A percentile compares a stretch with the other conserved stretches of the same genome.
phyloP scores from a whole-genome alignment of 2,113 vertebrate species.

The Syngnathus typhle region DNA sequence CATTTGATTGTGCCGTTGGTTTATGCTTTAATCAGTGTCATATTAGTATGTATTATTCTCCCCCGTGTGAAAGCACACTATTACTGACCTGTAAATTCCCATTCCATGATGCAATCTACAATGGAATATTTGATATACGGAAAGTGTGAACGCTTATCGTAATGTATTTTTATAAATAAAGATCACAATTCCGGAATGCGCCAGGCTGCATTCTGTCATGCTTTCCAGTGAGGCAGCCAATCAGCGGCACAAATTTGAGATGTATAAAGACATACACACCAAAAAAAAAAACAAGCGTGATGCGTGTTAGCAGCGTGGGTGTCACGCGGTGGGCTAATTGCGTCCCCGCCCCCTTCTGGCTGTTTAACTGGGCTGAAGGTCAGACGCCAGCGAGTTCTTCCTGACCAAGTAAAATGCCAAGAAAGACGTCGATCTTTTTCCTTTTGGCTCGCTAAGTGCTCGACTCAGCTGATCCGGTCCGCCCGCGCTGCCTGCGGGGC shows the following conservation, averaged over 20 bases:
- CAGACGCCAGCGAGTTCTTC: background rate
- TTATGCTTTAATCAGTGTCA: background rate
- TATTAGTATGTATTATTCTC: background rate
- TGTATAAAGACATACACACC: background rate
- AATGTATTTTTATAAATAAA: conserved; percentile 2
- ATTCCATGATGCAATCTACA: background rate
- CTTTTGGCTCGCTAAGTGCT: background rate
- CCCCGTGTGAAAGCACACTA: background rate
- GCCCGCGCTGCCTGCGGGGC: background rate
- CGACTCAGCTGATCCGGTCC: background rate
- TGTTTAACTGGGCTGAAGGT: conserved; percentile 5
- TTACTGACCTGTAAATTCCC: background rate
- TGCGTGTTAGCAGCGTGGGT: background rate
- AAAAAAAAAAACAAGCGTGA: background rate
- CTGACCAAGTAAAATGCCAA: background rate
- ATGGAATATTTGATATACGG: background rate
- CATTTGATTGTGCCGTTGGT: background rate
- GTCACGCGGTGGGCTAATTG: conserved; percentile 6
- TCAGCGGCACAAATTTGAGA: conserved; percentile 3
- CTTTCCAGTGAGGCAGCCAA: background rate
- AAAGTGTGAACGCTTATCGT: background rate
- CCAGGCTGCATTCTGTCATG: background rate
- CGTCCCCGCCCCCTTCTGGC: background rate
- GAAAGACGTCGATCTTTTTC: background rate
- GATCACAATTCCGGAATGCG: background rate